Percentiles rank a stretch among this genome's conserved stretches.
Evolutionary conservation across 2,113 vertebrate species (phyloP).

Genomic region (Pimephales promelas): DNA sequence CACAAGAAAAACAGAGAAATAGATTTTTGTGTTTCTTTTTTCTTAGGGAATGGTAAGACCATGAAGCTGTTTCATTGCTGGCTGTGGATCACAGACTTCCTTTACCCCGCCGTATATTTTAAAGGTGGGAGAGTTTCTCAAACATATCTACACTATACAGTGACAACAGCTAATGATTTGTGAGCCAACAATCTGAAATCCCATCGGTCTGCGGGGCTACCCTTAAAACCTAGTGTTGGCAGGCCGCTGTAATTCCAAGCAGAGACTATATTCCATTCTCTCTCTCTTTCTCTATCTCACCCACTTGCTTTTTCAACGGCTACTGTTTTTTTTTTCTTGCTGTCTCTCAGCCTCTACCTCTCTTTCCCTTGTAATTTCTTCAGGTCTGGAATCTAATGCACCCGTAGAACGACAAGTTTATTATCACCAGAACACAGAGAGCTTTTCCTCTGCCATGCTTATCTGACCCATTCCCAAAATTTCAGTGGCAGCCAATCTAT

Average conservation of each 20-base stretch:
- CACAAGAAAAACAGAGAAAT: neutral
- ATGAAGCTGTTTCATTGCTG: neutral
- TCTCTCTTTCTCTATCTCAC: slow-evolving; percentile 40
- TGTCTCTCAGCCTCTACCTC: slow-evolving; percentile 3
- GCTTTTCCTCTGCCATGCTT: slow-evolving; percentile 77
- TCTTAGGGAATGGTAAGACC: slow-evolving; percentile 21
- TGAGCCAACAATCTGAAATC: slow-evolving; percentile 61
- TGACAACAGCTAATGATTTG: slow-evolving; percentile 70
- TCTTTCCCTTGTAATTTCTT: slow-evolving; percentile 56
- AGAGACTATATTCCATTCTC: slow-evolving; percentile 45
- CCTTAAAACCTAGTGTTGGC: slow-evolving; percentile 64
- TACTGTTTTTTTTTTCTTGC: slow-evolving; percentile 19
- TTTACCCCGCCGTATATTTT: slow-evolving; percentile 39
- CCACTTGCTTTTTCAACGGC: slow-evolving; percentile 11
- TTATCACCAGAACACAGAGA: slow-evolving; percentile 81
- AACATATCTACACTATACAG: slow-evolving; percentile 57
- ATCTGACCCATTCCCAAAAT: slow-evolving; percentile 86
- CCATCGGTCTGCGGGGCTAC: slow-evolving; percentile 56
- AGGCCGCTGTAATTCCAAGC: slow-evolving; percentile 56
- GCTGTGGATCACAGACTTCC: neutral
- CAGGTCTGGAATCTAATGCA: slow-evolving; percentile 57
- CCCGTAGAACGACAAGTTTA: slow-evolving; percentile 78
- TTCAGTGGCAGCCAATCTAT: slow-evolving; percentile 87
- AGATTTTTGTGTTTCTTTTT: slow-evolving; percentile 4
- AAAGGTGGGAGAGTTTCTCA: slow-evolving; percentile 7